Evolutionary conservation across 2,797 vertebrate genomes (phyloP).

Genomic region (Pseudochirops cupreus): DNA sequence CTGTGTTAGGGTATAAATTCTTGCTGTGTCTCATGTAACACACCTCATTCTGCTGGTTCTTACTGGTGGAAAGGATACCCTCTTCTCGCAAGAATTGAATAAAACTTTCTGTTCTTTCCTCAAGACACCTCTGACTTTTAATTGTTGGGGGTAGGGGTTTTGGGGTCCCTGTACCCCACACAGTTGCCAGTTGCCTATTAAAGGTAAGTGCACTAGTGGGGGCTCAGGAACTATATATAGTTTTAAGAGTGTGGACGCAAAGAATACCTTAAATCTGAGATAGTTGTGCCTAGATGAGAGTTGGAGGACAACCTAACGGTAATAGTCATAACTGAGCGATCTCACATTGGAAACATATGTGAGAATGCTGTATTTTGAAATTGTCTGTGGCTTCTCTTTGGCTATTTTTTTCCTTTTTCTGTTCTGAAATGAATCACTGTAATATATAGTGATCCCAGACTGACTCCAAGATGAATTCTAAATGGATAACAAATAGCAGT

Average conservation of each 20-base stretch:
- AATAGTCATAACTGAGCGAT: background rate
- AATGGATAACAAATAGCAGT: background rate
- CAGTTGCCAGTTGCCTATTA: background rate
- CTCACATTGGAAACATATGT: background rate
- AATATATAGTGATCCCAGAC: background rate
- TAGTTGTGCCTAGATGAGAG: background rate
- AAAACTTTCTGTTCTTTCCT: no score
- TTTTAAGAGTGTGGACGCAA: background rate
- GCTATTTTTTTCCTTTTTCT: background rate
- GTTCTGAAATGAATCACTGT: background rate
- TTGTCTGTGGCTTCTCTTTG: background rate
- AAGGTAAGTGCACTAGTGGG: background rate
- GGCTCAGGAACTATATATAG: background rate
- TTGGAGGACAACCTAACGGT: background rate
- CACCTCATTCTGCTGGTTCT: no score
- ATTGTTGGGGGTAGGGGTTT: no score
- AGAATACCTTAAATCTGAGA: background rate
- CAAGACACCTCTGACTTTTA: no score
- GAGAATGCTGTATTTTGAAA: background rate
- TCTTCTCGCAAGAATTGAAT: no score
- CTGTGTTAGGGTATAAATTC: no score
- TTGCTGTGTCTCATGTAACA: no score
- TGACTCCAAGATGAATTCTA: background rate
- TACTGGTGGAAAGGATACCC: no score
- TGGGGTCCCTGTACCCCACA: no score